Evolutionary conservation across 2,888 invertebrate genomes (phyloP), one percentile per base, ranked within the genome.

Genomic region (Abrostola triplasia): DNA sequence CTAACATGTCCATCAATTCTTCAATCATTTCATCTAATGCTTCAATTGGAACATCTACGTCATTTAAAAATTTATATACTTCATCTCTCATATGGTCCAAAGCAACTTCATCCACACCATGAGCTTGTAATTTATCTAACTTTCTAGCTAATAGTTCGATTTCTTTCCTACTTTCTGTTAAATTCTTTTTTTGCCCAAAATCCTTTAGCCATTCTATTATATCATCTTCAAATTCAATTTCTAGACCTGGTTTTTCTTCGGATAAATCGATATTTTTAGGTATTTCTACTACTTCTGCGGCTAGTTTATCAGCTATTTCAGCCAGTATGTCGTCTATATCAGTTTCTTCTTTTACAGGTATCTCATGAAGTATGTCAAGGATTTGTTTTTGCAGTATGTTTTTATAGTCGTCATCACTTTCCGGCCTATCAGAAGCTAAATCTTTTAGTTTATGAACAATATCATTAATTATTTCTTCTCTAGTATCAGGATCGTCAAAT

Each of bases 321-420:
- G 65, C 63, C 5, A 75, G 52, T 6, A n/a, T 51, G 4, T 12
- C 13, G 36, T 69, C 62, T 42, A 65, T 60, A 50, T 69, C 67
- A 10, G 57, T 57, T 36, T 57, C 13, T 6, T 64, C 47, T 56
- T 69, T 55, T 8, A 81, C 60, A 11, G 80, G 73, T 49, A 80
- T 62, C 36, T 75, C 60, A 38, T 78, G 54, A 11, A 87, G 60
- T 10, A 79, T 62, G 53, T 79, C 61, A 12, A 66, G 52, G 8
- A 84, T 73, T 64, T 80, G 79, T 10, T 64, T 50, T 61, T 75
- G 79, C 38, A 87, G 63, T n/a, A 60, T 55, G 11, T 76, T 54
- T 59, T 48, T 67, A 59, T 73, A 74, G 64, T 67, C 63, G 38
- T 59, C 49, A 40, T 79, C 70, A 64, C 73, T 59, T 36, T 63